Base-by-base conservation (phyloP, 2,888 invertebrate species). In the Pecten maximus region DNA sequence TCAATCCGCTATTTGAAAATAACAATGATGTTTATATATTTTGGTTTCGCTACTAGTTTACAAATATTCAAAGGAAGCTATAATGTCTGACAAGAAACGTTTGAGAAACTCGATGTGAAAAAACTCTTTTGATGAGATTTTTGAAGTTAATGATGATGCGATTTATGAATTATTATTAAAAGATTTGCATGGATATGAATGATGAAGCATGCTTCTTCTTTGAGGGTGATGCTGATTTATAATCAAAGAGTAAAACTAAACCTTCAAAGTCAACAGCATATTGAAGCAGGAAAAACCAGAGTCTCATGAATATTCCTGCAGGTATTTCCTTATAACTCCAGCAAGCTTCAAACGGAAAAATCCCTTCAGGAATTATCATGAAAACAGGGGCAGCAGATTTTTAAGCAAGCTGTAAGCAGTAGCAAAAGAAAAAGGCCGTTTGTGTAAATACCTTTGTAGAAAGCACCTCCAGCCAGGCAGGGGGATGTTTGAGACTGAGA, bases 351-450 rank as follows among this genome's bases (percentile, higher is more conserved):
- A 28, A 10, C 8, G 10, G 19, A 23, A 16, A 54, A 54, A 54
- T 54, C 23, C 54, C 2, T 54, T 54, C 19, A 54, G 54, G 54
- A 54, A 54, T 54, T 23, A 23, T 54, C 54, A 23, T 54, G 54
- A 54, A 54, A 54, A 19, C 23, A 2, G 54, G 54, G 54, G 6
- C 54, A 54, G 54, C 54, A 54, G 2, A 54, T 54, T 74, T 74
- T 35, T 12, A 74, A 74, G 74, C 74, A 74, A 74, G 74, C 28
- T 10, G 28, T 28, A 74, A 74, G 74, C 28, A 35, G 35, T 35
- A 74, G 74, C 74, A 74, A 74, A 10, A 74, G 23, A 74, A 74
- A 74, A 74, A 12, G 74, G 74, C 74, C 35, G 74, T n/a, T n/a
- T 19, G 19, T 54, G 54, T 35, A 74, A 74, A 74, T 74, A 74